These are phyloP conservation scores for Colossoma macropomum DNA, from an alignment of 2,113 vertebrate species.

Conservation along the genomic window DNA sequence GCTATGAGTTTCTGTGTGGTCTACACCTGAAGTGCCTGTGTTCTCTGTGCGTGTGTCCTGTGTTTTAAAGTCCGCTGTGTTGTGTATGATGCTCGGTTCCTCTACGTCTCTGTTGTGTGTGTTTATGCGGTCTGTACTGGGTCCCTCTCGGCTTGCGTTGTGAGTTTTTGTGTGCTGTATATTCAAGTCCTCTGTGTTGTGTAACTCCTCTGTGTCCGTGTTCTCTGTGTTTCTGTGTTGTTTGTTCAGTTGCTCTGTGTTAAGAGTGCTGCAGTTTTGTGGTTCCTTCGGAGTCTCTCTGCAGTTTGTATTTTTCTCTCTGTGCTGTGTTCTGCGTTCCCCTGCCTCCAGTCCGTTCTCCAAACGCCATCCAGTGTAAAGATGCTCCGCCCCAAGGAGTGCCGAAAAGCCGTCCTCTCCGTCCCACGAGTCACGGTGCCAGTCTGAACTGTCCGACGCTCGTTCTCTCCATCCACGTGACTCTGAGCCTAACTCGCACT, in stretches of 20 bases:
- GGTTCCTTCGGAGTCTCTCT: slow-evolving; percentile 45
- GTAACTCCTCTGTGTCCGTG: background rate
- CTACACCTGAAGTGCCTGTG: background rate
- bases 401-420: slow-evolving; percentile 76
- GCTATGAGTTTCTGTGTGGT: background rate
- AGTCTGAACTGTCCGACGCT: slow-evolving; percentile 69
- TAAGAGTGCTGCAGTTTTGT: background rate
- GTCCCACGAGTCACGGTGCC: slow-evolving; percentile 76
- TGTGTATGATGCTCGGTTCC: background rate
- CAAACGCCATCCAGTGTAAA: slow-evolving; percentile 24
- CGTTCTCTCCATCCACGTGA: slow-evolving; percentile 66
- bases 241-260: background rate
- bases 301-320: slow-evolving; percentile 43
- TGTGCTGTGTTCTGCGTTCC: slow-evolving; percentile 68
- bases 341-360: slow-evolving; percentile 44
- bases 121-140: background rate
- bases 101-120: background rate
- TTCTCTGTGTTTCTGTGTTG: background rate
- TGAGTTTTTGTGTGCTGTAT: too few species aligned
- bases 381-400: slow-evolving; percentile 67
- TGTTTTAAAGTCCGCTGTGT: background rate
- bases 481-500: slow-evolving; percentile 63
- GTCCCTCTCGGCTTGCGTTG: too few species aligned
- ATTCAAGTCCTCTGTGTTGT: background rate
- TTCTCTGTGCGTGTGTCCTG: background rate